Evolutionary conservation across 2,113 vertebrate genomes (phyloP).

Genomic region (Lonchura striata): DNA sequence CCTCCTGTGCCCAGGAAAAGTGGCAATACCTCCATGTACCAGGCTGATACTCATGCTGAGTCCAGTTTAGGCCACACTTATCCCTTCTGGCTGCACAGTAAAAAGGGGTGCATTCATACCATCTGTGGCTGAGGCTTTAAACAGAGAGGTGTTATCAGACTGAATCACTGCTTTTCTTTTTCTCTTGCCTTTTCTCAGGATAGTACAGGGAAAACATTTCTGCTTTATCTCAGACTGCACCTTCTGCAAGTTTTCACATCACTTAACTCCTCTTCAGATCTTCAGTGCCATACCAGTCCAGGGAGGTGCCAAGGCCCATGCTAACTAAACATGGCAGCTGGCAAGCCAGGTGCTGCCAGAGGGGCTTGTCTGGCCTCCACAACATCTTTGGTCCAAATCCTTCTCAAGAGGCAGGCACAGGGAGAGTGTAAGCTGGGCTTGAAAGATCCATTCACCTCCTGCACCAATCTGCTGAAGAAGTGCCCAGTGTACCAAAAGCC

Average conservation of each 20-base stretch:
- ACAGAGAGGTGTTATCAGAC: background rate
- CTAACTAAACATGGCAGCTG: background rate
- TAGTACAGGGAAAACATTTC: background rate
- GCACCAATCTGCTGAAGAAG: background rate
- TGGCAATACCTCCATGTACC: fast-evolving
- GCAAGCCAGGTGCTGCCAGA: background rate
- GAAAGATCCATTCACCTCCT: background rate
- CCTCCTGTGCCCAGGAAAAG: background rate
- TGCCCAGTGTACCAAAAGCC: fast-evolving
- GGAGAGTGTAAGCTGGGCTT: background rate
- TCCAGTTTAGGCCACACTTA: background rate
- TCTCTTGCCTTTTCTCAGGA: background rate
- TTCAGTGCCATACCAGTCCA: background rate
- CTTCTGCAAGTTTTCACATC: background rate
- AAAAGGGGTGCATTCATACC: fast-evolving
- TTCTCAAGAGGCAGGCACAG: background rate
- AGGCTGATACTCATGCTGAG: background rate
- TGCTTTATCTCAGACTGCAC: background rate
- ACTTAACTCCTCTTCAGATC: background rate
- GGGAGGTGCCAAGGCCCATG: background rate
- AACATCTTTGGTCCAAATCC: background rate
- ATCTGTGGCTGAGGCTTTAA: background rate
- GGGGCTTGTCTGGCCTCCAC: fast-evolving
- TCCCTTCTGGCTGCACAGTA: background rate
- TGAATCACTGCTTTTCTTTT: background rate